Evolutionary conservation across 1,140 invertebrate genomes (phyloP).

Genomic region (Theocolax elegans): DNA sequence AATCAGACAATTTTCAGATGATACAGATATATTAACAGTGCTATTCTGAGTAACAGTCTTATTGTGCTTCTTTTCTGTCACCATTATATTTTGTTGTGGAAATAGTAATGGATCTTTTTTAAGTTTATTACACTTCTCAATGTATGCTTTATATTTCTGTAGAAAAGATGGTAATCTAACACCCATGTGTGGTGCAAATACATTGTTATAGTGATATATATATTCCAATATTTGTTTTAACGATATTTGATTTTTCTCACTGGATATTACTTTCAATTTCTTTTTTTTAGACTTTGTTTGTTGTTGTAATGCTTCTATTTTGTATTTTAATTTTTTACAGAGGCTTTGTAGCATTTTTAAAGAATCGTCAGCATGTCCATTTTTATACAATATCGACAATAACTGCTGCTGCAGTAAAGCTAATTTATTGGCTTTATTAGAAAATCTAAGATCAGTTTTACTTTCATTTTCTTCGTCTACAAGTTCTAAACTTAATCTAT

Average conservation of each 20-base stretch:
- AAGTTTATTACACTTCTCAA: background rate
- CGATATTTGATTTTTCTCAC: background rate
- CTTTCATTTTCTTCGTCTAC: background rate
- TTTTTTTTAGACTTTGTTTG: background rate
- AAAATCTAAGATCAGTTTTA: background rate
- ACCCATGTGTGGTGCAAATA: constrained; percentile 46
- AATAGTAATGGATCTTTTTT: constrained; percentile 9
- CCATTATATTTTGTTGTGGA: background rate
- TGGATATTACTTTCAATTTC: background rate
- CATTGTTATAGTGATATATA: constrained; percentile 43
- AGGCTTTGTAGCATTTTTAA: background rate
- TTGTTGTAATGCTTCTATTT: background rate
- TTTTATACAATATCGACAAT: constrained; percentile 12
- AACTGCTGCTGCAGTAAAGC: constrained; percentile 5
- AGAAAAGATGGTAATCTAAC: background rate
- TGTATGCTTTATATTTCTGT: constrained; percentile 3
- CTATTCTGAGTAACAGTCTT: background rate
- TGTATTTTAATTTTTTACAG: background rate
- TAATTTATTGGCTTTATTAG: background rate
- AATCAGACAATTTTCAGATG: background rate
- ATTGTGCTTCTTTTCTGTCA: background rate
- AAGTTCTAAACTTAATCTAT: background rate
- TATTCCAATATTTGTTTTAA: background rate
- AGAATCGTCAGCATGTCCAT: constrained; percentile 16
- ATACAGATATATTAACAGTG: background rate